Base-by-base conservation (phyloP, 2,888 invertebrate genomes). In the Biston stratarius region DNA sequence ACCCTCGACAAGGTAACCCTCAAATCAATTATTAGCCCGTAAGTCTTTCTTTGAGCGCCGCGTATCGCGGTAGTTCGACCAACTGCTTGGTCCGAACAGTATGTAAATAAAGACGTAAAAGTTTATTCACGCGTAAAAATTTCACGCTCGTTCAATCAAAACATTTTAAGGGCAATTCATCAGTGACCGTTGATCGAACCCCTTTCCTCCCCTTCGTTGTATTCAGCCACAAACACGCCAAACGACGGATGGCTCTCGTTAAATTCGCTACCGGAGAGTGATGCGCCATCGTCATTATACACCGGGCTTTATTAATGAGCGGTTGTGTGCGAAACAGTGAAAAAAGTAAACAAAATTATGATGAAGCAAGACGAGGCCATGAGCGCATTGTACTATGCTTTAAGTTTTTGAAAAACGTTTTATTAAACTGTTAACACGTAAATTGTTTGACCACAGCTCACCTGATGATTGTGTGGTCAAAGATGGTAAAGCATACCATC, bases 261-360 rank as follows among this genome's bases (percentile, higher is more conserved):
- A 70, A 66, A 68, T 62, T 71, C 49, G 64, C 64, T 62, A 64
- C 64, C 59, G 24, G 64, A 66, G 66, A 74, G 15, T 70, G 69
- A 74, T 74, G 49, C 59, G 48, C 63, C 56, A 64, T 65, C 70
- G 70, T 55, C 71, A 70, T 74, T 71, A 66, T 70, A 69, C 56
- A 63, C 63, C 59, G 8, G 40, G 48, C 47, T 53, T 70, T 71
- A 71, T 70, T 69, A 73, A 73, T 71, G 71, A 59, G 49, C 12
- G 15, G 40, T 51, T 59, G 38, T 49, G 40, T 55, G 42, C 12
- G 24, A 15, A 12, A 24, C 24, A 2, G 11, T 44, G 2, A 11
- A 47, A 47, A 24, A 15, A 24, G 24, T 24, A 2, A 24, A 1
- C 3, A 24, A 24, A 24, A 24, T 24, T 24, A 3, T 24, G 24